Base-by-base conservation (phyloP, 2,888 invertebrate genomes). In the Agrypnus murinus region DNA sequence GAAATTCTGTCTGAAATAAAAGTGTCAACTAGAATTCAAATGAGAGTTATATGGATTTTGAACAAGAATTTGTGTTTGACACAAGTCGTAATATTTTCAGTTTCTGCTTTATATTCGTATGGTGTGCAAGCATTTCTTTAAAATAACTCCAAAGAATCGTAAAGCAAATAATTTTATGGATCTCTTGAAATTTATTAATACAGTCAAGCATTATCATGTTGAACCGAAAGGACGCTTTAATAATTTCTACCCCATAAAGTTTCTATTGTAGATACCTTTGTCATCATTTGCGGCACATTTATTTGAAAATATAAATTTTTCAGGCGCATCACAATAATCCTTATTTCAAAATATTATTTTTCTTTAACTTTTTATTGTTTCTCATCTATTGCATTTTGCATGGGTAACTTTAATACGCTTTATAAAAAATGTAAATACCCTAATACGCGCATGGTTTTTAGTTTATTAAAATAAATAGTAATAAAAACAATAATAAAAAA, bases 131-230 rank as follows among this genome's bases (percentile, higher is more conserved):
- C 55, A 55, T 55, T 55, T 55, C 55, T 55, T 36, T 36, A 55
- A 55, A 55, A 17, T 36, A 55, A 34, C 34, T 34, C 55, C 2
- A 15, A 55, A 15, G 38, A 55, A 55, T 55, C 55, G 55, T 55
- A 55, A 55, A 55, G 36, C n/a, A 36, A 55, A 55, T 55, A 55
- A 55, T 7, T 55, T 55, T 55, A 55, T 55, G 36, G 55, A 55
- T 55, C 55, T 55, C 55, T 36, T n/a, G 34, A 55, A 36, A 55
- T 55, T 55, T 55, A 55, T 55, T 55, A 34, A 55, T 55, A 55
- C 32, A 55, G 34, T 55, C 55, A 55, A 55, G 55, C 55, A 55
- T 36, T 55, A 55, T 55, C 17, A 36, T 55, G 55, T 55, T 55
- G 55, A 55, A 55, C 55, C 36, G 53, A 53, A 48, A 53, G 53